Evolutionary conservation across 2,797 vertebrate species (phyloP).

Genomic region (Anabas testudineus): DNA sequence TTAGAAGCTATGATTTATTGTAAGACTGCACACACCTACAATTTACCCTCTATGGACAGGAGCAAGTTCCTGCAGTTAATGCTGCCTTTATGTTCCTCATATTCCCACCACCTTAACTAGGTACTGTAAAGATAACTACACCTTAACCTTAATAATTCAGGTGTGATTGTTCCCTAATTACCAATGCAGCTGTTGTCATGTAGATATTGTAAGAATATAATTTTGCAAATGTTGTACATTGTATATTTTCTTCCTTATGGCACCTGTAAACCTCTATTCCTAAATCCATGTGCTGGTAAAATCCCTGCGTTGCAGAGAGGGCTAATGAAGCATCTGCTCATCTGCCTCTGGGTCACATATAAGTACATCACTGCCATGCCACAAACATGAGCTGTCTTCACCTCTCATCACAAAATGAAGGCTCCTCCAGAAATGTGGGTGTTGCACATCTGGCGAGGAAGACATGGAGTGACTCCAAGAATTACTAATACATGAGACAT

Average conservation of each 20-base stretch:
- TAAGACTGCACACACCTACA: no score
- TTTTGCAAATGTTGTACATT: no score
- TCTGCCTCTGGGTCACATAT: conserved; percentile 73
- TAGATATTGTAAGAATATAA: background rate
- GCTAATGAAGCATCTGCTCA: conserved; percentile 78
- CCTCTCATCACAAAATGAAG: conserved; percentile 62
- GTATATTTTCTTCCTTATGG: conserved; percentile 32
- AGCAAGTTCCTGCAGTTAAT: no score
- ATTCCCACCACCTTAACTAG: background rate
- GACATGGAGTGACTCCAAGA: conserved; percentile 55
- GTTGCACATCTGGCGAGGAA: conserved; percentile 65
- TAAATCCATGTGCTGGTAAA: conserved; percentile 63
- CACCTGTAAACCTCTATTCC: conserved; percentile 47
- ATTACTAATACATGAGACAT: no score
- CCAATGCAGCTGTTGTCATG: background rate
- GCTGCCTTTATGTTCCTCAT: background rate
- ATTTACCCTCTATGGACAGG: no score
- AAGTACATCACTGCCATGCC: conserved; percentile 68
- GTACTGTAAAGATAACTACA: no score
- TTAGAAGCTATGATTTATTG: background rate
- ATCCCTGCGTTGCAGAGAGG: conserved; percentile 62
- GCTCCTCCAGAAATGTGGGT: conserved; percentile 56
- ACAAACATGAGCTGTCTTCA: conserved; percentile 69
- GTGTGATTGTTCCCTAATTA: background rate
- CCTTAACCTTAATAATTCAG: background rate